Conservation (phyloP, 2,888 invertebrate species). For the Lithophane ornitopus region DNA sequence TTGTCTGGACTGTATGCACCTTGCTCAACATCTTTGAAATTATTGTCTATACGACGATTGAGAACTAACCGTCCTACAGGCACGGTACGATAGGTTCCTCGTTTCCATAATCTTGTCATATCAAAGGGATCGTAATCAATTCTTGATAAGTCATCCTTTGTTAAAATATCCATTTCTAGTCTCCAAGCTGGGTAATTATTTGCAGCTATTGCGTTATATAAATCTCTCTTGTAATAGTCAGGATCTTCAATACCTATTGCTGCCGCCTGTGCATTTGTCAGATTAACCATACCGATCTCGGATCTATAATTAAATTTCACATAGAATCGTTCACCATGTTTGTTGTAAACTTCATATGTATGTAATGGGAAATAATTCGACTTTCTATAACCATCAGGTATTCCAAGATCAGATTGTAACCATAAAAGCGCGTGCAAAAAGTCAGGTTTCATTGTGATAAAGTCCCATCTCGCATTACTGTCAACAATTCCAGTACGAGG, state of each 20-base stretch:
- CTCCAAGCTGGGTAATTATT: conserved; percentile 89
- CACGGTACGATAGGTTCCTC: conserved; percentile 85
- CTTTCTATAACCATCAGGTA: conserved; percentile 95
- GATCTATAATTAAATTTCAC: conserved; percentile 97
- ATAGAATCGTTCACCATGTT: conserved; percentile 92
- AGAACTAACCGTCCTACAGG: conserved; percentile 87
- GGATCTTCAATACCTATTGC: conserved; percentile 93
- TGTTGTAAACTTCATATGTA: conserved; percentile 96
- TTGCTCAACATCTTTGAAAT: conserved; percentile 88
- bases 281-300: conserved; percentile 95
- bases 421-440: conserved; percentile 93
- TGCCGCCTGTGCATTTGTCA: conserved; percentile 88
- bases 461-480: conserved; percentile 83
- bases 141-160: conserved; percentile 77
- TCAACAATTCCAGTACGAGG: conserved; percentile 27
- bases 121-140: conserved; percentile 85
- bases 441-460: conserved; percentile 90
- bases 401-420: conserved; percentile 95
- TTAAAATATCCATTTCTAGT: conserved; percentile 83
- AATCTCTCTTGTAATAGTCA: conserved; percentile 95
- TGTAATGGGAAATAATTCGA: conserved; percentile 98
- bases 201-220: conserved; percentile 95
- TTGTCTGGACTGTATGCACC: conserved; percentile 82
- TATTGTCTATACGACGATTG: conserved; percentile 86
- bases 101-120: conserved; percentile 83